Base-by-base conservation (phyloP, 2,888 invertebrate genomes). In the Lithophane socia region DNA sequence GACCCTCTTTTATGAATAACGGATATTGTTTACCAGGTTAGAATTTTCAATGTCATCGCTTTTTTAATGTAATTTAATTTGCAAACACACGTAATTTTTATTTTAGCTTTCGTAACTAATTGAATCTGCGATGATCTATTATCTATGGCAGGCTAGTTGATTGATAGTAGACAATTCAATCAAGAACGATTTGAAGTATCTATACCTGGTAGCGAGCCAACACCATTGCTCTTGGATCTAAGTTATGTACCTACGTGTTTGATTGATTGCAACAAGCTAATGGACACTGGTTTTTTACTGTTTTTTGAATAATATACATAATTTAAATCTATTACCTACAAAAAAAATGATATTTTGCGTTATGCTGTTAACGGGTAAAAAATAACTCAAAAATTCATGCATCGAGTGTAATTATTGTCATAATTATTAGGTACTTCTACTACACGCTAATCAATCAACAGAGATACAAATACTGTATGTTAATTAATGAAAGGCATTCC, bases 1-100 rank as follows among this genome's bases (percentile, higher is more conserved):
- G 60, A 76, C 84, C 86, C 75, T 73, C 56, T 66, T 69, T 66
- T 74, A 42, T 73, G 54, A 68, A 58, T 61, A 49, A 65, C 37
- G 70, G 47, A 63, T 66, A 49, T 16, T 73, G 42, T 42, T 80
- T 52, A 24, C 29, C 2, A 37, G n/a, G 60, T 80, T 63, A 61
- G 12, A 54, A 60, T 60, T 24, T 8, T 70, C 49, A 60, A 61
- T 70, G 63, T 73, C 60, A 82, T 58, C 24, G 58, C 42, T 54
- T 47, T 60, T 18, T 13, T 0, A 49, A 64, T 49, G 18, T 29
- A 44, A 44, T 63, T 64, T 24, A 21, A 64, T 58, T 64, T 58
- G 29, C 58, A 21, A 61, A 54, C 2, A 42, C 8, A 72, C 9
- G 12, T n/a, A 3, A 12, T 52, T 8, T 56, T 18, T 47, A 52